Conservation (phyloP, 2,888 invertebrate genomes). For the Acleris sparsana region DNA sequence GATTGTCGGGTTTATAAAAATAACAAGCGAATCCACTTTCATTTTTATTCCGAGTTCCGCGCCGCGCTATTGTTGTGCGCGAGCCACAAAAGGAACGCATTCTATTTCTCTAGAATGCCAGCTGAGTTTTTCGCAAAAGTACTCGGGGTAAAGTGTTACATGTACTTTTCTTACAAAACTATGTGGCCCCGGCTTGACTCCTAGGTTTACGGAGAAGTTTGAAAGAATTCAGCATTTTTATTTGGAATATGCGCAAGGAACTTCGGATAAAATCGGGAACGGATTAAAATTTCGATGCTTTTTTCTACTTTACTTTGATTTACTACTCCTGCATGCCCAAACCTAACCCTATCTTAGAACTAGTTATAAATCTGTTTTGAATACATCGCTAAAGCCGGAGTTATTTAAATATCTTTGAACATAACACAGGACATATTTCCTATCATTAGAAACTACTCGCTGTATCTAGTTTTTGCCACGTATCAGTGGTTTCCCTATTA, state of each 20-base stretch:
- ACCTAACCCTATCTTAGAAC: no score
- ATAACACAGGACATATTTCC: neutral
- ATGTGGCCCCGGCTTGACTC: constrained; percentile 23
- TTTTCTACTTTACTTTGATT: no score
- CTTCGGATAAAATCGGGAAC: neutral
- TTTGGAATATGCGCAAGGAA: constrained; percentile 5
- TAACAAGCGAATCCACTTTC: constrained; percentile 81
- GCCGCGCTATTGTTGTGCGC: constrained; percentile 64
- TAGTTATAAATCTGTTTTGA: no score
- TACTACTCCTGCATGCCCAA: no score
- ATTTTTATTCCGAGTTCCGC: constrained; percentile 77
- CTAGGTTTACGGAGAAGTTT: constrained; percentile 18
- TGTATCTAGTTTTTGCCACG: constrained; percentile 8
- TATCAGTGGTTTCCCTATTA: constrained; percentile 22
- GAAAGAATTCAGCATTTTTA: constrained; percentile 17
- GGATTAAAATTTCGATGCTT: neutral
- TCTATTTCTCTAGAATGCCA: constrained; percentile 49
- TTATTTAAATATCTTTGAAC: no score
- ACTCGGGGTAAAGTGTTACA: constrained; percentile 38
- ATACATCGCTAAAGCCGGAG: no score
- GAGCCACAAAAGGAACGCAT: constrained; percentile 64
- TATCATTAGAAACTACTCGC: constrained; percentile 14
- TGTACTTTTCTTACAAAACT: constrained; percentile 30
- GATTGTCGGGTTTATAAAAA: constrained; percentile 77
- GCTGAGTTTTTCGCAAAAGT: constrained; percentile 42